Evolutionary conservation across 2,113 vertebrate genomes (phyloP), one percentile per base, ranked within the genome.

Genomic region (Leucosticte australis): DNA sequence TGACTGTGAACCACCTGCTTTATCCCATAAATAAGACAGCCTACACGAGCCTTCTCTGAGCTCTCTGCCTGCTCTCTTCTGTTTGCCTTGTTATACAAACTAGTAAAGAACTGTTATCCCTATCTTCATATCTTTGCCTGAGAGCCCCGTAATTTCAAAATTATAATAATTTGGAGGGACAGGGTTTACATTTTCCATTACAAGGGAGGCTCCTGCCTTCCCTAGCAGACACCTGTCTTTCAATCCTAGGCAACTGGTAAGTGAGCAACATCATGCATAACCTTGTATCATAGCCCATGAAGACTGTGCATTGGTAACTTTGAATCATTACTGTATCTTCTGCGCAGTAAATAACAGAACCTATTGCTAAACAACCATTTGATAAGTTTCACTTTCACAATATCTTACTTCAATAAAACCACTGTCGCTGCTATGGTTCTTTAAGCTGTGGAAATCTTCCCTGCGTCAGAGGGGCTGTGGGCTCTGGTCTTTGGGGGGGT

Each of bases 381-480:
- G 4, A 9, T 27, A 62, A n/a, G 42, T 64, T 60, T 64, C 8
- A 46, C 15, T 60, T 70, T 50, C 41, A 15, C 7, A 65, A 0
- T 33, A 39, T 18, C 18, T 59, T 53, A 33, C 13, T 69, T 87
- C 53, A 70, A 9, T 26, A 55, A 74, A 79, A 44, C 28, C 24
- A 28, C 31, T 28, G 15, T 24, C 35, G 19, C 44, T 74, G 39
- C 53, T 65, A 1, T 23, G 9, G 8, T 35, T 75, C 16, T 78
- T 52, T 37, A 44, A 52, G 19, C 8, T 8, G 19, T 46, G 3
- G 12, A 59, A 59, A 69, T 19, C 24, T 73, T 19, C 17, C n/a
- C 20, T 3, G 1, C 0, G 0, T n/a, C 7, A 41, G 35, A 70
- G 6, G 20, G 10, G 41, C 10, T 50, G 16, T 2, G 15, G 33